A percentile compares a stretch with the other conserved stretches of the same genome.
Evolutionary conservation across 2,888 invertebrate species (phyloP).

Genomic region (Drosophila histrio): DNA sequence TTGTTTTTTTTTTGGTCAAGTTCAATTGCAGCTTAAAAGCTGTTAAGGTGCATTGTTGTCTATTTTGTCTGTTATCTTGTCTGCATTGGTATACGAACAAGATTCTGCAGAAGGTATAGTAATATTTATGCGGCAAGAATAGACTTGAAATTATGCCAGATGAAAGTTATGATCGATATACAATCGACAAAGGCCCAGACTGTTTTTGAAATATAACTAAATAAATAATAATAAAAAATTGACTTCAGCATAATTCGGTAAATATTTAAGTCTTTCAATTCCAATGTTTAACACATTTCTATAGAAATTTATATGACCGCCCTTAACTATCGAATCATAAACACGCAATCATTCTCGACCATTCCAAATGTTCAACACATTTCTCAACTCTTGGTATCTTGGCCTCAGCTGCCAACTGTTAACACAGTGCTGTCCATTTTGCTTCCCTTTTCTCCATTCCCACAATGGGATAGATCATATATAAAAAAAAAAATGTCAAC

Average conservation of each 20-base stretch:
- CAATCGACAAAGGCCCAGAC: no score
- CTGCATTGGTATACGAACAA: neutral
- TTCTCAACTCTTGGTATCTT: conserved; percentile 9
- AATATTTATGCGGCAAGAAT: neutral
- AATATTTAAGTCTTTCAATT: neutral
- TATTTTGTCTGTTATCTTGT: conserved; percentile 5
- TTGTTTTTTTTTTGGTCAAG: conserved; percentile 5
- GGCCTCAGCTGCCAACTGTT: conserved; percentile 33
- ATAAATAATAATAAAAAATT: neutral
- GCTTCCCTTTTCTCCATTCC: conserved; percentile 24
- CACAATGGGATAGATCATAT: neutral
- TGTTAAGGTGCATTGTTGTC: conserved; percentile 16
- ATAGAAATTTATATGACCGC: conserved; percentile 3
- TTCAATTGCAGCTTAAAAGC: conserved; percentile 49
- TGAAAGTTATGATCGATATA: no score
- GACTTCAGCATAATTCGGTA: neutral
- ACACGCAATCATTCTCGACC: conserved; percentile 1
- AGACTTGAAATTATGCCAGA: neutral
- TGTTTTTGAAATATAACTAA: no score
- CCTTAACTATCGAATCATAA: conserved; percentile 8
- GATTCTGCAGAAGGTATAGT: neutral
- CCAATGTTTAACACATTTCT: conserved; percentile 14
- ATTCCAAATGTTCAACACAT: conserved; percentile 23
- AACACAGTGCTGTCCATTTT: conserved; percentile 25
- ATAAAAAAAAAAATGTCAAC: conserved; percentile 43